Evolutionary conservation across 2,113 vertebrate species (phyloP).

Genomic region (Hippopotamus amphibius): DNA sequence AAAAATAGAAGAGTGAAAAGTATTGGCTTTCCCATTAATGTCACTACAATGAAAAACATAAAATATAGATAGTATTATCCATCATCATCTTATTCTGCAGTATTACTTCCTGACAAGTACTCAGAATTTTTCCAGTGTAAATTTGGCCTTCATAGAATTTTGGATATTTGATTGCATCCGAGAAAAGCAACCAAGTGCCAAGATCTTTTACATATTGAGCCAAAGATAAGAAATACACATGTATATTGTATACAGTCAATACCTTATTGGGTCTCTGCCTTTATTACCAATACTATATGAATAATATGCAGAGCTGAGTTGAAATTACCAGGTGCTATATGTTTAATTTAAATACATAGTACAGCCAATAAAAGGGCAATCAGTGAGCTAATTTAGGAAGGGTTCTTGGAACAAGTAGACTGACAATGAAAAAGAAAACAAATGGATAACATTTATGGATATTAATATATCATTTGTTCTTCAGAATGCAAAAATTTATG

Average conservation of each 20-base stretch:
- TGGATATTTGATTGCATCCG: background rate
- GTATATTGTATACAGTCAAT: background rate
- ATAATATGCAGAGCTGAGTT: background rate
- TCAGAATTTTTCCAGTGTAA: background rate
- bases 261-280: background rate
- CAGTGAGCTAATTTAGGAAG: background rate
- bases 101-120: background rate
- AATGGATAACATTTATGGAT: background rate
- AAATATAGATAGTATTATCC: background rate
- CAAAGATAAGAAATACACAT: conserved; percentile 34
- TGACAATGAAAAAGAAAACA: background rate
- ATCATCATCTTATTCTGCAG: background rate
- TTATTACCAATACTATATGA: background rate
- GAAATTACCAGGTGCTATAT: background rate
- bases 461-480: background rate
- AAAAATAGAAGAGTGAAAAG: background rate
- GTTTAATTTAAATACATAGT: background rate
- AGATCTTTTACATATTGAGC: background rate
- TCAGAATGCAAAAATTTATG: background rate
- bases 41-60: background rate
- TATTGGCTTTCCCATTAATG: background rate
- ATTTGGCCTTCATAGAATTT: background rate
- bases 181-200: conserved; percentile 5
- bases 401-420: background rate
- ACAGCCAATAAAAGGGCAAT: background rate